Evolutionary conservation across 2,888 invertebrate genomes (phyloP), one percentile per base, ranked within the genome.

Genomic region (Tridacna gigas): DNA sequence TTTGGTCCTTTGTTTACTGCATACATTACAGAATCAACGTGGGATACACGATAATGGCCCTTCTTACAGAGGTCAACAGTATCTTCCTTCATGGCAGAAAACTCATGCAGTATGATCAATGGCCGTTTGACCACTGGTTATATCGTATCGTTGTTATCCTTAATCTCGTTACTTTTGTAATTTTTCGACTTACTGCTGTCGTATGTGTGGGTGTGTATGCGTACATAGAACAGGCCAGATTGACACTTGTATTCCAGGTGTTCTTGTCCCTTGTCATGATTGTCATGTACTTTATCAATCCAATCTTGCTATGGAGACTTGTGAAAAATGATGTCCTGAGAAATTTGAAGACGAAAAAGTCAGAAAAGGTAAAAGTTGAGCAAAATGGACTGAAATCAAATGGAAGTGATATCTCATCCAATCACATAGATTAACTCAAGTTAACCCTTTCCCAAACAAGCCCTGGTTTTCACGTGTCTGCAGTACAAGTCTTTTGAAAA

Each of bases 31-130:
- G 86, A 65, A 84, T 86, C 25, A 91, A 91, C 76, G 81, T 92
- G 13, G 89, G 90, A 2, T 93, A 90, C 86, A 91, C 84, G 22
- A 85, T 90, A 2, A 81, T 93, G 18, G 92, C 92, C 5, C 86
- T 93, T 37, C 79, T 92, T 61, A 82, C 88, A 12, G 93, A 93
- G 75, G 88, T 92, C 28, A 93, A 93, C 91, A 91, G 89, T 74
- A 82, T 93, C 60, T 93, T 93, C 80, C 91, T 93, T 7, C 93
- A 93, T 83, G 83, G 89, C 18, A 86, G 93, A 15, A 93, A 93
- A 83, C 86, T 93, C 20, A 81, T 93, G 75, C 92, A 92, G 83
- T 80, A 92, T 78, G 51, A 81, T 74, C 65, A 86, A 13, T 82
- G 89, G 67, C 79, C 89, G n/a, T 90, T 84, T 75, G 77, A 80